Base-by-base conservation (phyloP, 2,888 invertebrate genomes). In the Drosophila birchii region DNA sequence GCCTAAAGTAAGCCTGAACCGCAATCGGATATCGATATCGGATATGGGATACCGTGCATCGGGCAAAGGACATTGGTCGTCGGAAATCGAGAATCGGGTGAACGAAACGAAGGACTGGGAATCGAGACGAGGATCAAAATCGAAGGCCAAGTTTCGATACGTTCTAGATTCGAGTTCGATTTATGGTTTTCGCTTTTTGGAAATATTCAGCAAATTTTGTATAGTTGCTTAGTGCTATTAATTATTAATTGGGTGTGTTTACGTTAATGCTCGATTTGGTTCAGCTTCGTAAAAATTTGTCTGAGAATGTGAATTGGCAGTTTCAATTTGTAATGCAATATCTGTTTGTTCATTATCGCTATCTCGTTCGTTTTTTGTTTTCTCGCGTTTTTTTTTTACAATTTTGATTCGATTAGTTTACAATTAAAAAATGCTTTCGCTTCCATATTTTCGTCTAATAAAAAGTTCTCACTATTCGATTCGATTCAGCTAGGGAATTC, bases 291-390 rank as follows among this genome's bases (percentile, higher is more conserved):
- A 69, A 75, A 59, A 76, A 71, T 61, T 76, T 86, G 76, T 83
- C 79, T 86, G 86, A 86, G 84, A 88, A 88, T 78, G 79, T 81
- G 84, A 86, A 81, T 88, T 85, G 89, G 87, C 89, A 86, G 88
- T 88, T 83, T 86, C 75, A 83, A 69, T 77, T 57, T 73, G 51
- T 64, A 64, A 64, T 63, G 39, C 70, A 36, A 57, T 56, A 53
- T 43, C 51, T 54, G 43, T 54, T 64, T 53, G 54, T 45, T 57
- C 14, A 63, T 51, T 45, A 3, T 43, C 5, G 18, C 0, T 44
- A 5, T 43, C 18, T 18, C 12, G 20, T 23, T 45, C 45, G 26
- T 45, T 45, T 26, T 26, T 26, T 11, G 16, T 11, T 16, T 16
- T 26, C 14, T 23, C 23, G 16, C 8, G 23, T 18, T 43, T 55